Percentiles rank a stretch among this genome's conserved stretches.
phyloP scores from a whole-genome alignment of 2,113 vertebrate species.

The Pomatorhinus ruficollis region DNA sequence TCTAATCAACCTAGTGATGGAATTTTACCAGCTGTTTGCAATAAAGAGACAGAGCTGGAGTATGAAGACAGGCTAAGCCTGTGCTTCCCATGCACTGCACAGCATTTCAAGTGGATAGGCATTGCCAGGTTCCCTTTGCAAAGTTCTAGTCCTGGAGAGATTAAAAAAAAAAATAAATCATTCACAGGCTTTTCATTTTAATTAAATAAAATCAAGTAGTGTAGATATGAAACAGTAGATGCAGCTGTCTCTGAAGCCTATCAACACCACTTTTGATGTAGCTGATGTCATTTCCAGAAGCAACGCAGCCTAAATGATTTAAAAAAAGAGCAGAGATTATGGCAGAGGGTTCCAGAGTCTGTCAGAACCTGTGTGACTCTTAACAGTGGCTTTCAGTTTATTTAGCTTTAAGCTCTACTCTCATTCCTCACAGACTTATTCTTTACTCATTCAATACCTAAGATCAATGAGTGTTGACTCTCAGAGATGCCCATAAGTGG shows the following conservation, averaged over 20 bases:
- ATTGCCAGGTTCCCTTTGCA: background rate
- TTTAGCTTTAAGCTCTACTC: background rate
- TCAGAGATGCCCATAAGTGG: background rate
- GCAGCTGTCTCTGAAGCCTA: background rate
- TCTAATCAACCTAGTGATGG: conserved; percentile 41
- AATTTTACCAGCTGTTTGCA: conserved; percentile 34
- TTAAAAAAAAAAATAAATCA: conserved; percentile 14
- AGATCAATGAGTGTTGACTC: background rate
- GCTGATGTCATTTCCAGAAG: background rate
- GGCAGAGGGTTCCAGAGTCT: background rate
- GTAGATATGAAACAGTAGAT: background rate
- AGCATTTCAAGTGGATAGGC: background rate
- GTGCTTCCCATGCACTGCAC: background rate
- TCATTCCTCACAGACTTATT: background rate
- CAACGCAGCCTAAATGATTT: background rate
- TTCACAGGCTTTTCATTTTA: background rate
- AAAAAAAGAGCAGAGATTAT: background rate
- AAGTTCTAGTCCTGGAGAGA: background rate
- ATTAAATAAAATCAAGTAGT: background rate
- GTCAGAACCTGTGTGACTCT: background rate
- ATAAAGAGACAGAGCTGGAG: background rate
- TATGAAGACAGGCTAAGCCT: conserved; percentile 1
- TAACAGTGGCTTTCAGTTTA: background rate
- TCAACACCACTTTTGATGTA: background rate
- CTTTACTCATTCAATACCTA: background rate